Base-by-base conservation (phyloP, 2,797 vertebrate species). In the Danio aesculapii region DNA sequence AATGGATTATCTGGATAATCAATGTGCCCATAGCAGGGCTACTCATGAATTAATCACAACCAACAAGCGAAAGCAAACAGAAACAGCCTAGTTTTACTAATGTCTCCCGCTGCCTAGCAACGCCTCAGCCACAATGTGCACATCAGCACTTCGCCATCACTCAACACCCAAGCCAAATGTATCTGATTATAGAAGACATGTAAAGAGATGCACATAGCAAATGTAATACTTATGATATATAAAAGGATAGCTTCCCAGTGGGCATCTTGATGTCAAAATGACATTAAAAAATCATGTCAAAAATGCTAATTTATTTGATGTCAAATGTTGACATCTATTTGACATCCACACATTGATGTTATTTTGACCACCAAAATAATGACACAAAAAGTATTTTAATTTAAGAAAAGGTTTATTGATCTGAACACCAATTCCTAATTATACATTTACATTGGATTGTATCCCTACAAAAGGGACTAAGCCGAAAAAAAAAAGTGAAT, bases 1-100 rank as follows among this genome's bases (percentile, higher is more conserved):
- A 88, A 88, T 88, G 90, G 91, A 92, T 92, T 90, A 92, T 91
- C 84, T 84, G 87, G 91, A 91, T 92, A 92, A 92, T 92, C 92
- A 92, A 91, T 91, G 86, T 89, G 85, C 88, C 90, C 85, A 90
- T 91, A 88, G 84, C 63, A 61, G 88, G 84, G 73, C 82, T 87
- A 85, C 92, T 90, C 88, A 90, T 93, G 87, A 92, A 92, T 93
- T 91, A 91, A 93, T 92, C 90, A 91, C 83, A 80, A 81, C 84
- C 80, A 68, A 80, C 64, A 66, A 46, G 50, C 16, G 57, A 88
- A 79, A 85, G 86, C 86, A 85, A 87, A 87, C 89, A 91, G 90
- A 90, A 90, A 89, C 84, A 70, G 85, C 78, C 83, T 85, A 82
- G 83, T 79, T 86, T 88, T 88, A 81, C 85, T 84, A 85, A 81